phyloP scores from a whole-genome alignment of 2,113 vertebrate species.

The Corythaeola cristata region DNA sequence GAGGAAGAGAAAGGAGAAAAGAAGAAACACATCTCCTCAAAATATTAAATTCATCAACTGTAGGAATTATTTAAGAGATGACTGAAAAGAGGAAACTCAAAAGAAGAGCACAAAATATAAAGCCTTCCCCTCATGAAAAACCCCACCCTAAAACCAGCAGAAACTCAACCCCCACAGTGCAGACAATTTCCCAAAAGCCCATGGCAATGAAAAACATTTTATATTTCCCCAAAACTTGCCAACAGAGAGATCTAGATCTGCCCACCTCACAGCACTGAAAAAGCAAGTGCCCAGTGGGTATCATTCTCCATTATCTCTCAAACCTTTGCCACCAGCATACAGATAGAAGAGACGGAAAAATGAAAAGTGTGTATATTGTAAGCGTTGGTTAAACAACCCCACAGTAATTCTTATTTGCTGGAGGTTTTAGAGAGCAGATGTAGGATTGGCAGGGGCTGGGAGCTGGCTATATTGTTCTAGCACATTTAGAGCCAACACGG shows the following conservation, averaged over 20 bases:
- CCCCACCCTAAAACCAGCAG: neutral
- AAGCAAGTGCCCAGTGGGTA: conserved; percentile 59
- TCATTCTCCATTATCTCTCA: conserved; percentile 79
- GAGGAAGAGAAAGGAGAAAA: conserved; percentile 55
- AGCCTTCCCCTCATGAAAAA: neutral
- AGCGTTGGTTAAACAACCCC: conserved; percentile 85
- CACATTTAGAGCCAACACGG: conserved; percentile 75
- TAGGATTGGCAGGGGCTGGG: conserved; percentile 80
- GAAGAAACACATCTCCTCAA: conserved; percentile 55
- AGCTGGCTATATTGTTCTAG: conserved; percentile 80
- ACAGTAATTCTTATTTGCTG: conserved; percentile 87
- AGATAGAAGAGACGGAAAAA: conserved; percentile 64
- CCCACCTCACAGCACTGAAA: conserved; percentile 52
- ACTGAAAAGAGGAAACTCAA: conserved; percentile 71
- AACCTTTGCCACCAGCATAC: conserved; percentile 78
- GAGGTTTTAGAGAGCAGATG: conserved; percentile 88
- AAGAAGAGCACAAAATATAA: conserved; percentile 58
- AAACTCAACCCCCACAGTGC: neutral
- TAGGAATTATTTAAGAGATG: conserved; percentile 75
- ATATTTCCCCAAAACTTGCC: conserved; percentile 67
- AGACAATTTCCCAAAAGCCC: conserved; percentile 70
- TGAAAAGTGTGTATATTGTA: conserved; percentile 83
- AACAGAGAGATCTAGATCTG: conserved; percentile 68
- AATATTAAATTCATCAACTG: conserved; percentile 60
- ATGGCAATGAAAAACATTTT: conserved; percentile 74